These are phyloP conservation scores for Lucilia sericata DNA, from an alignment of 1,140 invertebrate genomes.

Conservation along the genomic window DNA sequence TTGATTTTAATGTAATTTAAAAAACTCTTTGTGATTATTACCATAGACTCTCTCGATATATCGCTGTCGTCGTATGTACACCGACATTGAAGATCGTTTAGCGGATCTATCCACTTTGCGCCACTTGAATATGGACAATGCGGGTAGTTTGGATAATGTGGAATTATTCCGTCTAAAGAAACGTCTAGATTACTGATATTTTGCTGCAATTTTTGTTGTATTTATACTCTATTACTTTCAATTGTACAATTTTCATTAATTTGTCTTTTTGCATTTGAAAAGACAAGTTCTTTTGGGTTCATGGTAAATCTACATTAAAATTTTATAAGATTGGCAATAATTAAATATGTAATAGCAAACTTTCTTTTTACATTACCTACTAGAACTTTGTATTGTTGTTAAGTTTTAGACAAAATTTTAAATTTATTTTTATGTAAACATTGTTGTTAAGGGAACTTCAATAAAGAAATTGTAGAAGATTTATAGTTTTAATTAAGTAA, in stretches of 20 bases:
- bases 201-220: conserved; percentile 63
- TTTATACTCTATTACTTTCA: conserved; percentile 65
- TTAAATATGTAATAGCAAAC: too few relatives aligned
- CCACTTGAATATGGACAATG: conserved; percentile 62
- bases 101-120: conserved; percentile 69
- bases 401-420: too few relatives aligned
- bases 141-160: conserved; percentile 61
- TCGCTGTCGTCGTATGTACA: conserved; percentile 64
- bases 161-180: conserved; percentile 64
- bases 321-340: too few relatives aligned
- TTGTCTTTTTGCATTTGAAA: not conserved
- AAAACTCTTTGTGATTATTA: too few relatives aligned
- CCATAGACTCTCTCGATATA: conserved; percentile 59
- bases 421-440: too few relatives aligned
- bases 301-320: too few relatives aligned
- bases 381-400: too few relatives aligned
- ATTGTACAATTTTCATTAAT: conserved; percentile 63
- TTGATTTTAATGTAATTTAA: not conserved
- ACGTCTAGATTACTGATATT: conserved; percentile 66
- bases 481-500: too few relatives aligned
- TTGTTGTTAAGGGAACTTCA: too few relatives aligned
- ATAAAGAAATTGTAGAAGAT: too few relatives aligned
- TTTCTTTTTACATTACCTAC: too few relatives aligned
- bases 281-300: too few relatives aligned
- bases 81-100: conserved; percentile 70